Evolutionary conservation across 1,140 invertebrate species (phyloP).

Genomic region (Drosophila nikananu): DNA sequence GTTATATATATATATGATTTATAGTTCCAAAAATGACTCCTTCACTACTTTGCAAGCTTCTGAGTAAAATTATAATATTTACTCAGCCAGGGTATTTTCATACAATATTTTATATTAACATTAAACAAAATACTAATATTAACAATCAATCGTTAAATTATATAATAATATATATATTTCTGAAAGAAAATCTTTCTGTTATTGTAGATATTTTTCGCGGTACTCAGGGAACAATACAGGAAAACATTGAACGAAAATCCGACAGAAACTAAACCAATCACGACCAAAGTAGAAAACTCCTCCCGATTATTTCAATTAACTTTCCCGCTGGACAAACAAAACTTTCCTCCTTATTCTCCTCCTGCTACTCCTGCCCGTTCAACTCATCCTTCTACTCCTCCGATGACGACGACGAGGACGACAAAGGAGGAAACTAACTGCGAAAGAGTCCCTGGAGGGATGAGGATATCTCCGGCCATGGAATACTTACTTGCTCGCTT

Average conservation of each 20-base stretch:
- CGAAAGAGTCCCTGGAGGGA: neutral
- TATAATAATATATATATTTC: neutral
- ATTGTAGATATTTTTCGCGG: neutral
- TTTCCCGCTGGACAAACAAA: slow-evolving; percentile 56
- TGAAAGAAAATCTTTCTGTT: neutral
- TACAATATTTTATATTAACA: too few species aligned
- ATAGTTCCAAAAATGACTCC: too few species aligned
- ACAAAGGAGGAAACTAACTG: slow-evolving; percentile 35
- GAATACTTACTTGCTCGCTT: slow-evolving; percentile 46
- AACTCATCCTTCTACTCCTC: neutral
- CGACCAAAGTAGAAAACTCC: slow-evolving; percentile 60
- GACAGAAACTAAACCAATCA: slow-evolving; percentile 68
- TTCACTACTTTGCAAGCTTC: too few species aligned
- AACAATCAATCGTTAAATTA: too few species aligned
- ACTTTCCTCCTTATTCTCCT: slow-evolving; percentile 7
- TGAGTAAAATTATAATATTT: too few species aligned
- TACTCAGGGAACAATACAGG: slow-evolving; percentile 14
- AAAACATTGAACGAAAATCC: slow-evolving; percentile 43
- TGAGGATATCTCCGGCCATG: slow-evolving; percentile 20
- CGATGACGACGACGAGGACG: slow-evolving; percentile 7
- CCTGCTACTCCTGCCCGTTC: neutral
- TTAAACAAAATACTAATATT: too few species aligned
- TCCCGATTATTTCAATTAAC: slow-evolving; percentile 79
- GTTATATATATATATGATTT: too few species aligned
- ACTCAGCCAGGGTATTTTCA: too few species aligned